These are phyloP conservation scores for Plebejus anna DNA, from an alignment of 2,888 invertebrate genomes.

Conservation along the genomic window DNA sequence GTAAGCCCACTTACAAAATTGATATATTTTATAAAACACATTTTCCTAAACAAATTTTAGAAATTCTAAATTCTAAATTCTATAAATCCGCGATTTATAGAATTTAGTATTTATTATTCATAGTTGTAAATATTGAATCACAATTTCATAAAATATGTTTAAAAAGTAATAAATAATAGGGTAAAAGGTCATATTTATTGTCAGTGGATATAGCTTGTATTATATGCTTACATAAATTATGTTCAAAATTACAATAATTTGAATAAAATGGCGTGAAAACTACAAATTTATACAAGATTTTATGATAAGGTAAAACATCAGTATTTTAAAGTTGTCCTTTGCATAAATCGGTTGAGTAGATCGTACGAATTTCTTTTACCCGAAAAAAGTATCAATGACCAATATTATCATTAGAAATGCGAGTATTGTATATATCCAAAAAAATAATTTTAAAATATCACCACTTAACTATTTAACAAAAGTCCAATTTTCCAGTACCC, in stretches of 20 bases:
- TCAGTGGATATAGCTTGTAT: neutral
- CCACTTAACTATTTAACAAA: too few relatives aligned
- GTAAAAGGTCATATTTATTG: neutral
- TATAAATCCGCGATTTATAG: neutral
- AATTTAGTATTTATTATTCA: neutral
- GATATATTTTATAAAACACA: neutral
- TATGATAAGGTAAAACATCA: neutral
- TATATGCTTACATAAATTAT: neutral
- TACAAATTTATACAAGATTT: neutral
- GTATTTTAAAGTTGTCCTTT: neutral
- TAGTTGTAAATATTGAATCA: neutral
- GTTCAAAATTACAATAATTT: neutral
- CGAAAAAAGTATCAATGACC: too few relatives aligned
- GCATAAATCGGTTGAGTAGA: neutral
- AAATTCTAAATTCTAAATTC: neutral
- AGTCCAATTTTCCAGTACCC: neutral
- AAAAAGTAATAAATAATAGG: neutral
- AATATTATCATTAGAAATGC: neutral
- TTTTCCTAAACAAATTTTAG: neutral
- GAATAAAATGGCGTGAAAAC: neutral
- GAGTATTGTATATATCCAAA: neutral
- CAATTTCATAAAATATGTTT: neutral
- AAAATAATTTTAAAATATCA: neutral
- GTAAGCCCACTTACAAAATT: neutral
- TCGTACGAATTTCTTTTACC: neutral